Conservation (phyloP, 1,140 invertebrate genomes). For the Dreissena rostriformis region DNA sequence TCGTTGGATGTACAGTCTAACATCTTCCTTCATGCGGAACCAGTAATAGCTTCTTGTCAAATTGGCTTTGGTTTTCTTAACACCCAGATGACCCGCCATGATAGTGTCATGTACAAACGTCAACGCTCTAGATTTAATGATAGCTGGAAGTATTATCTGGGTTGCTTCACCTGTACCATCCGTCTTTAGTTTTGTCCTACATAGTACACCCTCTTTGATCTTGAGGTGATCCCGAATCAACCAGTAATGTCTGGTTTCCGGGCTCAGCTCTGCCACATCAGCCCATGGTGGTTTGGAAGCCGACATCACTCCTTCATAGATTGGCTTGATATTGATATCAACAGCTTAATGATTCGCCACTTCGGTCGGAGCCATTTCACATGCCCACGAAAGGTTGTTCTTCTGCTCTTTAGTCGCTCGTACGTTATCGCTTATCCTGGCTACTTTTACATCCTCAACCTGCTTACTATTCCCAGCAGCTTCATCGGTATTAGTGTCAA, state of each 20-base stretch:
- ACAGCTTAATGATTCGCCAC: not conserved
- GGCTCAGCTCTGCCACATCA: slow-evolving; percentile 10
- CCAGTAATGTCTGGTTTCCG: slow-evolving; percentile 28
- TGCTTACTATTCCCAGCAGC: not conserved
- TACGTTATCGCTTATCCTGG: not conserved
- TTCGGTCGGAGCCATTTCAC: not conserved
- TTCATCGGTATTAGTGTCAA: not conserved
- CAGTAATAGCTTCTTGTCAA: slow-evolving; percentile 16
- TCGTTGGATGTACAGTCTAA: not conserved
- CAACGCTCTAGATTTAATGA: not conserved
- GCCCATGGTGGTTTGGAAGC: not conserved
- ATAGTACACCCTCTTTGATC: not conserved
- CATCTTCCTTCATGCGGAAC: slow-evolving; percentile 27
- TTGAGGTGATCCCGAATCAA: slow-evolving; percentile 11
- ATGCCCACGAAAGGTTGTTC: not conserved
- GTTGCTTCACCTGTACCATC: not conserved
- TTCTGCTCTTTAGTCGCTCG: too few species aligned
- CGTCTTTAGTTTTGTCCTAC: not conserved
- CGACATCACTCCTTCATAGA: not conserved
- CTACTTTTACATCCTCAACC: not conserved
- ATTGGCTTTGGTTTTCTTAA: slow-evolving; percentile 34
- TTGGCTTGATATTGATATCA: slow-evolving; percentile 11
- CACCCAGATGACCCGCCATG: slow-evolving; percentile 28
- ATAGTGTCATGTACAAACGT: slow-evolving; percentile 18
- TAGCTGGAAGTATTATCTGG: not conserved